Percentiles rank a stretch among this genome's conserved stretches.
Conservation (phyloP, 30 jellyfish, hydroid and myxozoan species). For the Hydractinia echinata region DNA sequence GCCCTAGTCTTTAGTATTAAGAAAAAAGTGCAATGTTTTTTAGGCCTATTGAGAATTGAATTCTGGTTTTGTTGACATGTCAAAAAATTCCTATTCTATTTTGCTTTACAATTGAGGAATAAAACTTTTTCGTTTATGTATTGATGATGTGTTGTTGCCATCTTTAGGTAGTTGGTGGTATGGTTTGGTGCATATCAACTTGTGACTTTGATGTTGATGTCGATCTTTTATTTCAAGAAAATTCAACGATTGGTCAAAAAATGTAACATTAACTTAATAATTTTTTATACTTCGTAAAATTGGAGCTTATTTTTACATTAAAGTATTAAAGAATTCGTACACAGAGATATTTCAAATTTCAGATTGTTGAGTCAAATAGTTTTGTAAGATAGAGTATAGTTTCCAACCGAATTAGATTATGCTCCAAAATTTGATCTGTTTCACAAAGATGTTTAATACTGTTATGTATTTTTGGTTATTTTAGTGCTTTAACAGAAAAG, state of each 20-base stretch:
- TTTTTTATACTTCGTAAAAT: not conserved
- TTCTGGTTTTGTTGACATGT: too few relatives aligned
- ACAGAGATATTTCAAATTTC: too few relatives aligned
- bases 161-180: conserved; percentile 91
- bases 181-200: conserved; percentile 93
- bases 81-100: not conserved
- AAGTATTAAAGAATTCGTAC: too few relatives aligned
- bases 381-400: too few relatives aligned
- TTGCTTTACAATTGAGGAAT: not conserved
- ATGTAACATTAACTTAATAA: conserved; percentile 31
- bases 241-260: conserved; percentile 89
- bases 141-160: not conserved
- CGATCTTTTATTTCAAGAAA: conserved; percentile 90
- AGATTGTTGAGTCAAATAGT: too few relatives aligned
- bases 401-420: too few relatives aligned
- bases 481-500: conserved; percentile 83
- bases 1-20: too few relatives aligned
- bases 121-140: not conserved
- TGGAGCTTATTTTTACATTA: too few relatives aligned
- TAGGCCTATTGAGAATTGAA: too few relatives aligned
- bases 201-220: conserved; percentile 96
- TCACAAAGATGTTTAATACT: not conserved
- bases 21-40: too few relatives aligned
- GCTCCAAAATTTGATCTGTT: not conserved
- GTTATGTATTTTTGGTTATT: not conserved